phyloP scores from a whole-genome alignment of 2,797 vertebrate genomes.

The Rhinichthys osculus region DNA sequence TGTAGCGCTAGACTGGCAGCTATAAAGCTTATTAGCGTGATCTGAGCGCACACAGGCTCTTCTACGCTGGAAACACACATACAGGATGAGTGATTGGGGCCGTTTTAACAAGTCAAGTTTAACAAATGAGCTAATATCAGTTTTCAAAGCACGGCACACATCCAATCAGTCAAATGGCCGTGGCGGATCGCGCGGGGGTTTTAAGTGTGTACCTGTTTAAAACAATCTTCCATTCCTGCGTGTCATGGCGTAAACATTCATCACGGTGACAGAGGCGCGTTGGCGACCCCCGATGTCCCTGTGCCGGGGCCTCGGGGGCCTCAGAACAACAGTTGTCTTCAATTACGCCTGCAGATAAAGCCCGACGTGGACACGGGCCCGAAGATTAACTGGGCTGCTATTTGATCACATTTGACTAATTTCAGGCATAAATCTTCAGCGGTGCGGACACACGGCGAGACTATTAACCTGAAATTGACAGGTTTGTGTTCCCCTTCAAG shows the following conservation, averaged over 20 bases:
- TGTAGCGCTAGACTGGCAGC: neutral
- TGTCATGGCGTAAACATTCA: conserved; percentile 76
- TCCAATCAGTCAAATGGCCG: conserved; percentile 67
- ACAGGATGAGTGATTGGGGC: conserved; percentile 65
- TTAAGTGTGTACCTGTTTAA: conserved; percentile 80
- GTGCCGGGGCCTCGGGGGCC: conserved; percentile 79
- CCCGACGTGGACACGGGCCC: conserved; percentile 80
- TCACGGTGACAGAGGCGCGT: conserved; percentile 78
- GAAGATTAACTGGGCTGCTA: conserved; percentile 85
- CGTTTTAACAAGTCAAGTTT: conserved; percentile 75
- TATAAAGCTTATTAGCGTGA: conserved; percentile 34
- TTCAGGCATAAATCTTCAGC: conserved; percentile 90
- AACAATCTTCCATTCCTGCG: conserved; percentile 74
- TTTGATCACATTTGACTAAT: conserved; percentile 94
- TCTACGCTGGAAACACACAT: conserved; percentile 60
- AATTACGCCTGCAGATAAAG: conserved; percentile 85
- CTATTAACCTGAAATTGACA: conserved; percentile 78
- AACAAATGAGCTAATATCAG: conserved; percentile 69
- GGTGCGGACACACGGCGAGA: conserved; percentile 73
- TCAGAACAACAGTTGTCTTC: conserved; percentile 84
- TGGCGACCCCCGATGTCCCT: conserved; percentile 77
- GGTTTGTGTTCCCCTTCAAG: conserved; percentile 54
- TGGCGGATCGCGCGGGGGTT: conserved; percentile 52
- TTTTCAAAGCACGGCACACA: conserved; percentile 65
- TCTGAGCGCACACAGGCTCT: conserved; percentile 35